Percentiles rank a stretch among this genome's conserved stretches.
These are phyloP conservation scores for Allobates femoralis DNA, from an alignment of 2,797 vertebrate genomes.

Conservation along the genomic window DNA sequence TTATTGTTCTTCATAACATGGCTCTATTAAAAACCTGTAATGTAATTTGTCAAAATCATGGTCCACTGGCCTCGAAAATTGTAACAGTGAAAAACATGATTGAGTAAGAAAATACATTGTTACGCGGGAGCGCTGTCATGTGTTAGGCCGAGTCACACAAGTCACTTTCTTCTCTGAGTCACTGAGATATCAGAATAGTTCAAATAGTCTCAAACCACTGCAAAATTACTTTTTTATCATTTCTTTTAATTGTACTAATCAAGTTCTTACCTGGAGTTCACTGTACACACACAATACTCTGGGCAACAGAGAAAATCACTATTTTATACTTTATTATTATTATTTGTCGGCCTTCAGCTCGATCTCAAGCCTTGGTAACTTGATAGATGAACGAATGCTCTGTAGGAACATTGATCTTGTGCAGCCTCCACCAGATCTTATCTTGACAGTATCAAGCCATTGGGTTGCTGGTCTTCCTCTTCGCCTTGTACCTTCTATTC, in stretches of 20 bases:
- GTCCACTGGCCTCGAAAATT: slow-evolving; percentile 39
- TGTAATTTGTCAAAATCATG: slow-evolving; percentile 55
- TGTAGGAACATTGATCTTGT: too few species aligned
- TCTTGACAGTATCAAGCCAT: too few species aligned
- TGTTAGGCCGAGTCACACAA: slow-evolving; percentile 30
- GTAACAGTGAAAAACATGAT: slow-evolving; percentile 28
- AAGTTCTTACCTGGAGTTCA: slow-evolving; percentile 10
- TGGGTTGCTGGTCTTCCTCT: too few species aligned
- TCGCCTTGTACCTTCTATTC: too few species aligned
- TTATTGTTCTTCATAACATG: not conserved
- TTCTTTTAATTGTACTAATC: slow-evolving; percentile 29
- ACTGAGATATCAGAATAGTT: not conserved
- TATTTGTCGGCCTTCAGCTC: too few species aligned
- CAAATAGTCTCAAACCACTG: not conserved
- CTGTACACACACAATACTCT: not conserved
- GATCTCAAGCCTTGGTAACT: too few species aligned
- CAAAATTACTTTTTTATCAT: slow-evolving; percentile 12
- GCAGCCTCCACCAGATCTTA: too few species aligned
- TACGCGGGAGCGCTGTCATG: slow-evolving; percentile 8
- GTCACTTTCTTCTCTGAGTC: not conserved
- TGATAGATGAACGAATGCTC: too few species aligned
- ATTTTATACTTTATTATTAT: too few species aligned
- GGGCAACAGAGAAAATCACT: not conserved
- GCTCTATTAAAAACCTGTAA: slow-evolving; percentile 50
- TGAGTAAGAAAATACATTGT: slow-evolving; percentile 33